A percentile compares a stretch with the other conserved stretches of the same genome.
phyloP scores from a whole-genome alignment of 37 sponge, comb jelly and placozoan species.

The Chondrilla cf. caribensis region DNA sequence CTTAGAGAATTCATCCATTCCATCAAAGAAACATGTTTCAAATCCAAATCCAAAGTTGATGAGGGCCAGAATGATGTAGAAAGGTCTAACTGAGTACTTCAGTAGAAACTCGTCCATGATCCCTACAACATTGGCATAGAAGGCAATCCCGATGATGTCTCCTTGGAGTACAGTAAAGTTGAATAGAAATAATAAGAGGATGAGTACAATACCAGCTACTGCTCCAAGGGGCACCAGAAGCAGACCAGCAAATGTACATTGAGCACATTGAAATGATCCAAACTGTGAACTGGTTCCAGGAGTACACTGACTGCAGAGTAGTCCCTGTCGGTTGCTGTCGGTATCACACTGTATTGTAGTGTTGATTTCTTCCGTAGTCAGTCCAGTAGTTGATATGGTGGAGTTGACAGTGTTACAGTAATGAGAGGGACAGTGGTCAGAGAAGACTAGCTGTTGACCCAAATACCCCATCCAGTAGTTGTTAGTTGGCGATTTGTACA shows the following conservation, averaged over 20 bases:
- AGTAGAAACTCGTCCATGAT: background rate
- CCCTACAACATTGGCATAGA: slow-evolving; percentile 39
- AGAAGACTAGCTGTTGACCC: background rate
- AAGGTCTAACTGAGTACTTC: background rate
- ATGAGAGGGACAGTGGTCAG: background rate
- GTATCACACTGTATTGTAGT: background rate
- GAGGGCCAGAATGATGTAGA: background rate
- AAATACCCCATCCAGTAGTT: background rate
- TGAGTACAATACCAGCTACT: slow-evolving; percentile 26
- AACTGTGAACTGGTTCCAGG: slow-evolving; percentile 26
- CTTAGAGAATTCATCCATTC: slow-evolving; percentile 57
- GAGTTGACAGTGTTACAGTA: background rate
- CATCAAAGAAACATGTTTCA: slow-evolving; percentile 63
- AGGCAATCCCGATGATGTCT: slow-evolving; percentile 33
- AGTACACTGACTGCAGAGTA: slow-evolving; percentile 45
- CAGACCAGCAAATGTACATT: slow-evolving; percentile 23
- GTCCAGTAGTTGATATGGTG: background rate
- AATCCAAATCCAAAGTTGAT: slow-evolving; percentile 46
- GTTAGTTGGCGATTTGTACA: too few species aligned
- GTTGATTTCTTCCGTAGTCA: background rate
- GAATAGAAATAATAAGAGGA: slow-evolving; percentile 21
- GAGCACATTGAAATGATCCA: slow-evolving; percentile 19
- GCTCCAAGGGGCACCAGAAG: background rate
- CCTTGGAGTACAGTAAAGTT: slow-evolving; percentile 40
- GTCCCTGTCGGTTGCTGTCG: background rate